phyloP scores from a whole-genome alignment of 2,888 invertebrate species.

The Cantharis lateralis region DNA sequence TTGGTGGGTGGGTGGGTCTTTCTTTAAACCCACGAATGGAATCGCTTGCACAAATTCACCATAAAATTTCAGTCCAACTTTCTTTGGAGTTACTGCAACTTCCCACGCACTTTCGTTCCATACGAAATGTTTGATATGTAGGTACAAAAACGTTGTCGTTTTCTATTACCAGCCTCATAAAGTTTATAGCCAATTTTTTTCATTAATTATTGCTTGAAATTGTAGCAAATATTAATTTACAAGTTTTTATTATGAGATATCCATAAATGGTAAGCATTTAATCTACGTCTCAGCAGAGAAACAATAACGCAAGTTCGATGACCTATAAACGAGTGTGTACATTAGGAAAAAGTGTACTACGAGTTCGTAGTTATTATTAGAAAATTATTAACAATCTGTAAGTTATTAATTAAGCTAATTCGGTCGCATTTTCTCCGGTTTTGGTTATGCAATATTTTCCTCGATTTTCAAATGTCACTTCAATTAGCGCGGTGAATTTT shows the following conservation, averaged over 20 bases:
- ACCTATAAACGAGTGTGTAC: background rate
- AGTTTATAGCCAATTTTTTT: background rate
- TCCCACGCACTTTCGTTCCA: background rate
- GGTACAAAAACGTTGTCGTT: background rate
- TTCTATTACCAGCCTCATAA: background rate
- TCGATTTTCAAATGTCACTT: background rate
- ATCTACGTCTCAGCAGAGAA: background rate
- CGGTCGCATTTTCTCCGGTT: background rate
- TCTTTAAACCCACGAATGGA: no score
- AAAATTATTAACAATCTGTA: background rate
- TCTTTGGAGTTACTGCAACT: background rate
- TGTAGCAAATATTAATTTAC: conserved; percentile 10
- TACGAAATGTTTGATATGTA: background rate
- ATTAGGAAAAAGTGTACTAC: background rate
- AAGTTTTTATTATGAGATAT: conserved; percentile 7
- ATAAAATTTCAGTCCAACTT: no score
- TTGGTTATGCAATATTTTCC: background rate
- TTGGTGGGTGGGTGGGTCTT: no score
- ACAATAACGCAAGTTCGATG: background rate
- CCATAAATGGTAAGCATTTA: conserved; percentile 8
- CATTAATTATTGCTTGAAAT: background rate
- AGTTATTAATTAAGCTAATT: background rate
- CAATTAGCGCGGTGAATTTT: background rate
- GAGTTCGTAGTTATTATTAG: background rate
- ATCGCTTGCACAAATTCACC: no score